phyloP scores from a whole-genome alignment of 2,888 invertebrate genomes.

The Dastarcus helophoroides region DNA sequence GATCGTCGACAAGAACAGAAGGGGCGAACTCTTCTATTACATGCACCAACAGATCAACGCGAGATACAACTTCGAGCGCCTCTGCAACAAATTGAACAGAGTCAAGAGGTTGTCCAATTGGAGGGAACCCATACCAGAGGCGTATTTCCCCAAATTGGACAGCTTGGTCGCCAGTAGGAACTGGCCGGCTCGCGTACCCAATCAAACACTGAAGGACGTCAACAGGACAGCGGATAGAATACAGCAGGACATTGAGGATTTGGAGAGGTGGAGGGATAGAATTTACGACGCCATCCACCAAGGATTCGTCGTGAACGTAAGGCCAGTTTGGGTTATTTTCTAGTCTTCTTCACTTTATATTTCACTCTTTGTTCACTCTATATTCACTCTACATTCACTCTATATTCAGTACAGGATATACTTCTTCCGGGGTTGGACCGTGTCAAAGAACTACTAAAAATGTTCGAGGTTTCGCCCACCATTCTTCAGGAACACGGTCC shows the following conservation, averaged over 20 bases:
- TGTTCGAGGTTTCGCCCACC: no score
- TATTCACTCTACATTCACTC: background rate
- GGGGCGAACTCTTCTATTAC: constrained; percentile 70
- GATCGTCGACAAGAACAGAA: constrained; percentile 62
- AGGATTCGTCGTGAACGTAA: constrained; percentile 46
- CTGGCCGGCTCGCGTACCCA: constrained; percentile 60
- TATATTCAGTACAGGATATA: no score
- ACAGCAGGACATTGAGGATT: constrained; percentile 51
- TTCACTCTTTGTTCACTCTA: background rate
- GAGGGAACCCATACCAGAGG: constrained; percentile 59
- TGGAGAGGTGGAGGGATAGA: constrained; percentile 67
- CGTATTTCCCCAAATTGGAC: constrained; percentile 76
- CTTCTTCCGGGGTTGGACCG: no score
- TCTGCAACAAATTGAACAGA: constrained; percentile 57
- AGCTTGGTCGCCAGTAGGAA: constrained; percentile 62
- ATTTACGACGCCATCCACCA: constrained; percentile 58
- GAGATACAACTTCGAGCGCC: constrained; percentile 56
- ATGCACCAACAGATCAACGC: constrained; percentile 62
- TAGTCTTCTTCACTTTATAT: background rate
- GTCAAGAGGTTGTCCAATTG: constrained; percentile 53
- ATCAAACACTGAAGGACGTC: constrained; percentile 46
- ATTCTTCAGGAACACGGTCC: no score
- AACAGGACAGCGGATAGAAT: constrained; percentile 58
- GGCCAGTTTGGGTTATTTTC: constrained; percentile 16
- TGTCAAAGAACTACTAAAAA: no score